A percentile compares a stretch with the other conserved stretches of the same genome.
Conservation (phyloP, 2,113 vertebrate genomes). For the Astur gentilis region DNA sequence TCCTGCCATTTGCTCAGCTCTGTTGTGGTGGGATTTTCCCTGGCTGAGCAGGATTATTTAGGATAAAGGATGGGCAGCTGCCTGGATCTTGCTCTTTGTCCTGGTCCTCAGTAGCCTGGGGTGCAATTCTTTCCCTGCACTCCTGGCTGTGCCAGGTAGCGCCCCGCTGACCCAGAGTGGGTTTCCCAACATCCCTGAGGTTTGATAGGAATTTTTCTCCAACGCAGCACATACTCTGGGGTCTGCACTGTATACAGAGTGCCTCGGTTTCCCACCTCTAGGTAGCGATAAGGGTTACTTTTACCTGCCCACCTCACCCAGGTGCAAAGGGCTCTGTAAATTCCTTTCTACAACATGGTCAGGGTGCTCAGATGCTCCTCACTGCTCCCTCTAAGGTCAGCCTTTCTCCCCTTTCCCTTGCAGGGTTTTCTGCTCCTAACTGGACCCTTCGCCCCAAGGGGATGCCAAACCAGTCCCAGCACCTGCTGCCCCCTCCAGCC, state of each 20-base stretch:
- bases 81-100: neutral
- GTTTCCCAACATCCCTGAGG: neutral
- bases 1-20: constrained; percentile 35
- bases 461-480: constrained; percentile 56
- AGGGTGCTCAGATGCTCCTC: neutral
- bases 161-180: rapidly evolving
- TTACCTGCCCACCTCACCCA: neutral
- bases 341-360: rapidly evolving
- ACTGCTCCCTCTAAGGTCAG: neutral
- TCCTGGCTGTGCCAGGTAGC: neutral
- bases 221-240: rapidly evolving
- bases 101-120: neutral
- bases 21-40: neutral
- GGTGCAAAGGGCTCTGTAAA: neutral
- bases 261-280: neutral
- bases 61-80: neutral
- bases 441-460: constrained; percentile 34
- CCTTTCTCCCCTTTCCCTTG: constrained; percentile 49
- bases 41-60: constrained; percentile 24
- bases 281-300: too few species aligned
- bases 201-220: neutral
- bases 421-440: constrained; percentile 82
- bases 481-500: constrained; percentile 13
- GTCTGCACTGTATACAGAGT: neutral
- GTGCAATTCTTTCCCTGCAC: neutral